A percentile compares a stretch with the other conserved stretches of the same genome.
phyloP scores from a whole-genome alignment of 2,113 vertebrate species.

The Aythya baeri region DNA sequence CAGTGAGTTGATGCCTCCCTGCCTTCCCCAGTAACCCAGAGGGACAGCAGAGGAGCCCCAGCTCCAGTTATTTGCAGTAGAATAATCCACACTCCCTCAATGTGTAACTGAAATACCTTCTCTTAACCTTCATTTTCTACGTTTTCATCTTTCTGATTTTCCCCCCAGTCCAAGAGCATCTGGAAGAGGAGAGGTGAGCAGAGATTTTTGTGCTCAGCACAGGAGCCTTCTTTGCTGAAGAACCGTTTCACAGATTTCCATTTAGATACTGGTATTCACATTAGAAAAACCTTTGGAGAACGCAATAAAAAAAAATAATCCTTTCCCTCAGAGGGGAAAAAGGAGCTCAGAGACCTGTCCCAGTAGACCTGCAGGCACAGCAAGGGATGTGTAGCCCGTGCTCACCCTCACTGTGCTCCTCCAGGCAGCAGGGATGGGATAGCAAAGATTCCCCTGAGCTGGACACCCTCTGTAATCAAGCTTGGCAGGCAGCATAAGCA shows the following conservation, averaged over 20 bases:
- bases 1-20: accelerated
- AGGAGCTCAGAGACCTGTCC: not conserved
- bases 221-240: not conserved
- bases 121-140: not conserved
- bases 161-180: not conserved
- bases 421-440: not conserved
- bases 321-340: not conserved
- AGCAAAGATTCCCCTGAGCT: not conserved
- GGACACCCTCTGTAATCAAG: accelerated
- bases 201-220: not conserved
- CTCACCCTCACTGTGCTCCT: not conserved
- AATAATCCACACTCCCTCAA: not conserved
- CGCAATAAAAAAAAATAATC: not conserved
- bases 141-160: not conserved
- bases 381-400: not conserved
- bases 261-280: not conserved
- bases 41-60: not conserved
- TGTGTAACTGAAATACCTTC: not conserved
- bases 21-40: not conserved
- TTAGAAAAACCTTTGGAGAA: not conserved
- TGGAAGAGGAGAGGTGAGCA: not conserved
- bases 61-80: not conserved
- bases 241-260: not conserved
- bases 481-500: not conserved
- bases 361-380: not conserved